phyloP scores from a whole-genome alignment of 2,888 invertebrate genomes.

The Ptychoptera contaminata region DNA sequence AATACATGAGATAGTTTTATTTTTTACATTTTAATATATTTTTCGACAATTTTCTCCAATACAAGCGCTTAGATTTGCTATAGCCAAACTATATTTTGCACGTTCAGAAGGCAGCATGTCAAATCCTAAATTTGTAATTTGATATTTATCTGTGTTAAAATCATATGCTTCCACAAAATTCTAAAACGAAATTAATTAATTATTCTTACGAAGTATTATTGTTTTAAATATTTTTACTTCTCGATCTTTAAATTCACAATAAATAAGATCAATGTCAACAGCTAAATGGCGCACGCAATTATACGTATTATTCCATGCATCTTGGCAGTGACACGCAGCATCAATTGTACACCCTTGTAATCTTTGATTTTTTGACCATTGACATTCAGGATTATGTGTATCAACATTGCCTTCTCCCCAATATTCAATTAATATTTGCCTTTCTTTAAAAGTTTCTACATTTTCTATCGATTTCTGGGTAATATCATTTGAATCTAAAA shows the following conservation, averaged over 20 bases:
- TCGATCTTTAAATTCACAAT: constrained; percentile 31
- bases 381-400: constrained; percentile 44
- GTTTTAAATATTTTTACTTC: constrained; percentile 22
- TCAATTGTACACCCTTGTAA: constrained; percentile 46
- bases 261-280: constrained; percentile 24
- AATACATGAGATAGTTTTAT: too few species aligned
- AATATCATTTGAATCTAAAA: constrained; percentile 14
- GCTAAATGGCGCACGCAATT: constrained; percentile 55
- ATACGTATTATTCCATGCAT: constrained; percentile 70
- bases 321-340: constrained; percentile 72
- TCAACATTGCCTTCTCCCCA: constrained; percentile 53
- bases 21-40: too few species aligned
- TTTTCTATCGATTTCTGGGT: not conserved
- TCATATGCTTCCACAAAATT: constrained; percentile 65
- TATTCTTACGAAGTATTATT: too few species aligned
- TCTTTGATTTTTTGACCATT: constrained; percentile 37
- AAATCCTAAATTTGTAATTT: constrained; percentile 47
- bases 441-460: constrained; percentile 10
- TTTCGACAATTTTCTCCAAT: constrained; percentile 18
- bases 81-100: constrained; percentile 33
- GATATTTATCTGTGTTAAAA: constrained; percentile 49
- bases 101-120: constrained; percentile 35
- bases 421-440: constrained; percentile 61
- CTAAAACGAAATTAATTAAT: constrained; percentile 32
- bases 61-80: constrained; percentile 23